These are phyloP conservation scores for Phoebastria nigripes DNA, from an alignment of 2,797 vertebrate genomes.

Conservation along the genomic window DNA sequence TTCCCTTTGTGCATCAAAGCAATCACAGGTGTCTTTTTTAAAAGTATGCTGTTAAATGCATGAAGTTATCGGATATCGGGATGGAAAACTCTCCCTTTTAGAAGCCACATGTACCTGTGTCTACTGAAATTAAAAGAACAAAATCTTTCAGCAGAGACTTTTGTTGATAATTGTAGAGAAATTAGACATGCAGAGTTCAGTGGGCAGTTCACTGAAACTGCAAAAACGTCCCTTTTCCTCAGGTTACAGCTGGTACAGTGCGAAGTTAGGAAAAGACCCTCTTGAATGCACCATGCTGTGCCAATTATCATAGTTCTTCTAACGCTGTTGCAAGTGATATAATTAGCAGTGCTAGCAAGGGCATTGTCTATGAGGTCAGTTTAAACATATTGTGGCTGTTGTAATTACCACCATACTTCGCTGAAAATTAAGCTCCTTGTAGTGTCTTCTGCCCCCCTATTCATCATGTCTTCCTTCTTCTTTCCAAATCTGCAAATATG, in stretches of 20 bases:
- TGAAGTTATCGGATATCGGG: not conserved
- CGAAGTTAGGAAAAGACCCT: slow-evolving; percentile 5
- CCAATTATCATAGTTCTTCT: slow-evolving; percentile 34
- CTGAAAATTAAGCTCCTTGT: slow-evolving; percentile 27
- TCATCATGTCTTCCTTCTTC: not conserved
- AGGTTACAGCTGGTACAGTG: slow-evolving; percentile 13
- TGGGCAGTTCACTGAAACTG: not conserved
- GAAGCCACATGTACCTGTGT: not conserved
- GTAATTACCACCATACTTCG: not conserved
- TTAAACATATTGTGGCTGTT: not conserved
- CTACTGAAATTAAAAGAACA: not conserved
- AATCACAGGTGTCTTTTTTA: not conserved
- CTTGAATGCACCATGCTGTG: slow-evolving; percentile 1
- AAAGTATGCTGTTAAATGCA: not conserved
- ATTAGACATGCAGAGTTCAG: not conserved
- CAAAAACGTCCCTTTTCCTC: not conserved
- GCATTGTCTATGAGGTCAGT: not conserved
- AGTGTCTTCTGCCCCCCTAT: not conserved
- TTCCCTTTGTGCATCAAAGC: not conserved
- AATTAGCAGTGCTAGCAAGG: slow-evolving; percentile 49
- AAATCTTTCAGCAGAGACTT: slow-evolving; percentile 1
- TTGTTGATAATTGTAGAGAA: slow-evolving; percentile 5
- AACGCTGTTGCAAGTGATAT: not conserved
- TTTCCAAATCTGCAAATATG: not conserved
- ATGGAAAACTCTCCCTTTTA: not conserved